Evolutionary conservation across 2,797 vertebrate genomes (phyloP).

Genomic region (Phrynocephalus vlangalii): DNA sequence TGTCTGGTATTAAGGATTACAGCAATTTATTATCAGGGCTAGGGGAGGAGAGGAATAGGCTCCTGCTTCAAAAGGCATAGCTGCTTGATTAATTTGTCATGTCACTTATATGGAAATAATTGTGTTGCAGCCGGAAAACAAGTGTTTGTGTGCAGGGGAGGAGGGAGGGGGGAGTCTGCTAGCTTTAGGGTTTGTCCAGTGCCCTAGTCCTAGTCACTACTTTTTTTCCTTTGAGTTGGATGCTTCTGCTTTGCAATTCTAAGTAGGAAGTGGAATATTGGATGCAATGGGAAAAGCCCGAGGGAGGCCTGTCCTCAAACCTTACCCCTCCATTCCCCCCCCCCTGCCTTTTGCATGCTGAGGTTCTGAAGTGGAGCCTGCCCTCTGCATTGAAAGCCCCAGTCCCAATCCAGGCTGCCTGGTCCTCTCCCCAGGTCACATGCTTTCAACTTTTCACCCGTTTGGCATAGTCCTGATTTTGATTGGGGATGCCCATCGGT

Average conservation of each 20-base stretch:
- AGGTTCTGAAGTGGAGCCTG: not conserved
- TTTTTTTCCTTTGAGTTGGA: constrained; percentile 24
- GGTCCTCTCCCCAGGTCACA: not conserved
- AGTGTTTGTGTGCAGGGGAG: not conserved
- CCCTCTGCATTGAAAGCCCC: not conserved
- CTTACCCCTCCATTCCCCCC: not conserved
- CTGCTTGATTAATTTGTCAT: constrained; percentile 56
- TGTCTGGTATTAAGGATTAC: constrained; percentile 55
- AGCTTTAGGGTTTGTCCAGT: constrained; percentile 23
- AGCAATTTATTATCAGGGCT: constrained; percentile 55
- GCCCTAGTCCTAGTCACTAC: constrained; percentile 19
- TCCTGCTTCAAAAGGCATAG: constrained; percentile 47
- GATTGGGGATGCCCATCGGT: not conserved
- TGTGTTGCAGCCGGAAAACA: constrained; percentile 18
- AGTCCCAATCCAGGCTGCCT: not conserved
- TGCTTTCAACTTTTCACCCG: not conserved
- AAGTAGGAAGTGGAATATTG: not conserved
- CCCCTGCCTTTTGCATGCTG: not conserved
- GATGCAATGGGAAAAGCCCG: not conserved
- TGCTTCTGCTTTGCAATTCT: constrained; percentile 22
- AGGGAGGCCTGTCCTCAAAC: no score
- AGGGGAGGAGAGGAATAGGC: constrained; percentile 25
- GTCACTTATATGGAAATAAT: constrained; percentile 59
- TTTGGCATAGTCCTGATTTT: not conserved
- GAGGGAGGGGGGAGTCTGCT: not conserved